These are phyloP conservation scores for Thinocorus orbignyianus DNA, from an alignment of 2,113 vertebrate species.

Conservation along the genomic window DNA sequence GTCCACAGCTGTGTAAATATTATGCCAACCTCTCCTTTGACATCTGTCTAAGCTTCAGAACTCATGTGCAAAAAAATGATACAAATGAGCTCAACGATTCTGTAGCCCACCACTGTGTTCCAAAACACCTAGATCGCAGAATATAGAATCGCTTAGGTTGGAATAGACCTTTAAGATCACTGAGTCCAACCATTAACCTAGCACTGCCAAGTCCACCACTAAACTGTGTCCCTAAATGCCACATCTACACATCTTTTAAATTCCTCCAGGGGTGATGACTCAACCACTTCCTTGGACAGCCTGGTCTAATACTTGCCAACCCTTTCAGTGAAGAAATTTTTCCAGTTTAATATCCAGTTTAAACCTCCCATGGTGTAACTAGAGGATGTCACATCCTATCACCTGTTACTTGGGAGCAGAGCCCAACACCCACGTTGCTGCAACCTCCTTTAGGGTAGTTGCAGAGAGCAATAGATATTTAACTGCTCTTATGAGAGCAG, in stretches of 20 bases:
- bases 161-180: not conserved
- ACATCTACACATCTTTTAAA: not conserved
- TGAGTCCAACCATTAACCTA: not conserved
- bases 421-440: not conserved
- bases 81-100: not conserved
- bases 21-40: not conserved
- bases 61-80: not conserved
- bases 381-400: not conserved
- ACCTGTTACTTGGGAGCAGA: not conserved
- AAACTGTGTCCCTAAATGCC: not conserved
- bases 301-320: not conserved
- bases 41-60: not conserved
- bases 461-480: not conserved
- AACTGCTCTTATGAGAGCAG: not conserved
- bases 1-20: slow-evolving; percentile 52
- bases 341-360: not conserved
- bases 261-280: not conserved
- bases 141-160: not conserved
- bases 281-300: not conserved
- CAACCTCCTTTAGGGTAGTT: not conserved
- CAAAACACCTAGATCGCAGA: not conserved
- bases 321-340: not conserved
- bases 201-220: not conserved
- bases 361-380: not conserved
- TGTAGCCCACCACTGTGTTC: not conserved